A percentile compares a stretch with the other conserved stretches of the same genome.
Evolutionary conservation across 2,797 vertebrate genomes (phyloP).

Genomic region (Clangula hyemalis): DNA sequence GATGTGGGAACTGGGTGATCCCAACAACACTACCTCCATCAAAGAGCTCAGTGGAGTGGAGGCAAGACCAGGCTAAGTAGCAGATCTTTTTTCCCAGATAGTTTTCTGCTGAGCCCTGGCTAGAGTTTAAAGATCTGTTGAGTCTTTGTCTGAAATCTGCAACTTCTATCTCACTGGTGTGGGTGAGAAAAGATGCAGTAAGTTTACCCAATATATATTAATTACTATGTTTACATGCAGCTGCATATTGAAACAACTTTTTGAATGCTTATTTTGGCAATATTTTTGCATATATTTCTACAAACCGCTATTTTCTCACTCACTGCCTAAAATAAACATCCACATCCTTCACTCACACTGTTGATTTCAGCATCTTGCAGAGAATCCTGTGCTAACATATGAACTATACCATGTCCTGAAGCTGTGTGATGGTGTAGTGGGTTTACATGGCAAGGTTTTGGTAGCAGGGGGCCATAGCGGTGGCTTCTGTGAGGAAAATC

Average conservation of each 20-base stretch:
- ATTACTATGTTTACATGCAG: constrained; percentile 58
- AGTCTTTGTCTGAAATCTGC: constrained; percentile 9
- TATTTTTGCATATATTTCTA: constrained; percentile 61
- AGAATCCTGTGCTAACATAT: constrained; percentile 19
- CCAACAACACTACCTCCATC: not conserved
- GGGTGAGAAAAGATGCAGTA: constrained; percentile 40
- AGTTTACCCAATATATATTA: constrained; percentile 46
- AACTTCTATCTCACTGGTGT: constrained; percentile 14
- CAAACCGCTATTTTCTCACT: constrained; percentile 49
- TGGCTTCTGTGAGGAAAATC: too few relatives aligned
- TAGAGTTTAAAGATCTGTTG: constrained; percentile 33
- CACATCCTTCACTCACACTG: not conserved
- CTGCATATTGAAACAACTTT: constrained; percentile 52
- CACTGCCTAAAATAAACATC: constrained; percentile 36
- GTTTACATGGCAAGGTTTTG: too few relatives aligned
- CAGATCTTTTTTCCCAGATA: not conserved
- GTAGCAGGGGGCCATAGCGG: too few relatives aligned
- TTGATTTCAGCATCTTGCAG: constrained; percentile 56
- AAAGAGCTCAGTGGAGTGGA: not conserved
- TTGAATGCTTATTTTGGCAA: constrained; percentile 64
- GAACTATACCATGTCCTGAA: not conserved
- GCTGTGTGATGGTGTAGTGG: not conserved
- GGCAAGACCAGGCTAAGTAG: constrained; percentile 1
- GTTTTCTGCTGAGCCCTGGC: not conserved
- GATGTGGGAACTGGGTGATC: not conserved